A percentile compares a stretch with the other conserved stretches of the same genome.
Evolutionary conservation across 2,797 vertebrate species (phyloP).

Genomic region (Pangasius larnaudii): DNA sequence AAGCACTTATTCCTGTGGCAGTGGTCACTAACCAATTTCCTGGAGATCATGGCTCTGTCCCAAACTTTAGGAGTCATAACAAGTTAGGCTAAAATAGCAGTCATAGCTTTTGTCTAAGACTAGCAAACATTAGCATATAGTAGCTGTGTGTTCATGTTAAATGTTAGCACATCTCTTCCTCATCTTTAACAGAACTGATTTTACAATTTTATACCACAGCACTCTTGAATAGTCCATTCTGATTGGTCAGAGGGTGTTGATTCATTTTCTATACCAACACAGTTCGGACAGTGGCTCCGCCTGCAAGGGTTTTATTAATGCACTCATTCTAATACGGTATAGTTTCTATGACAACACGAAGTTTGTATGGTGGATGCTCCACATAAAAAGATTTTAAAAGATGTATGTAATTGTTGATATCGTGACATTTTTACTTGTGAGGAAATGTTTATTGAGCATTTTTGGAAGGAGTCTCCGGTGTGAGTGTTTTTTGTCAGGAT

Average conservation of each 20-base stretch:
- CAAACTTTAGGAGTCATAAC: not conserved
- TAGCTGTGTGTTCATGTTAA: not conserved
- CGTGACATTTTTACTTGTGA: not conserved
- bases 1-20: not conserved
- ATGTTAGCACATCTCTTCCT: not conserved
- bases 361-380: not conserved
- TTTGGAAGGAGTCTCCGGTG: not conserved
- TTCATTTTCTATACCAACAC: not conserved
- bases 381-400: not conserved
- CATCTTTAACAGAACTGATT: not conserved
- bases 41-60: constrained; percentile 20
- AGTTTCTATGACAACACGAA: not conserved
- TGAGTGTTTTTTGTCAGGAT: not conserved
- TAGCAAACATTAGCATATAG: not conserved
- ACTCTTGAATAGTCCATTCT: not conserved
- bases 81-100: not conserved
- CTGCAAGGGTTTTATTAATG: not conserved
- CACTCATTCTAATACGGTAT: not conserved
- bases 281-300: not conserved
- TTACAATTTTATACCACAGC: not conserved
- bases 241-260: not conserved
- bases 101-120: not conserved
- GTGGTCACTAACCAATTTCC: constrained; percentile 16
- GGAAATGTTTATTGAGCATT: not conserved
- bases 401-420: not conserved